These are phyloP conservation scores for Pseudopipra pipra DNA, from an alignment of 2,113 vertebrate genomes.

Conservation along the genomic window DNA sequence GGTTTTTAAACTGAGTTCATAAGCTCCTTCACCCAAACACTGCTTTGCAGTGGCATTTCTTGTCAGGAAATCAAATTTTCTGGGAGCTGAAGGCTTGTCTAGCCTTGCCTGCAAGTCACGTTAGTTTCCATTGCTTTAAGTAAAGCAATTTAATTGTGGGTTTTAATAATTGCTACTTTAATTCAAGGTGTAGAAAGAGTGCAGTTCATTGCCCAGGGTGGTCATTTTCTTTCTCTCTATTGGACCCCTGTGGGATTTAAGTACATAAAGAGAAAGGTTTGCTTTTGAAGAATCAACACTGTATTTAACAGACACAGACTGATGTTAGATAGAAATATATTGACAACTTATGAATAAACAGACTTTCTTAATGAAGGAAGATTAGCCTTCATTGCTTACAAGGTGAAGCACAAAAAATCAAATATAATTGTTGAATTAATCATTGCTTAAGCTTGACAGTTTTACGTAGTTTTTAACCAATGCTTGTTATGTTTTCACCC, in stretches of 20 bases:
- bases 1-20: not conserved
- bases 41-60: not conserved
- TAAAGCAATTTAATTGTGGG: not conserved
- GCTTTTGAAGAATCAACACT: not conserved
- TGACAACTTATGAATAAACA: not conserved
- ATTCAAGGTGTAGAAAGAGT: not conserved
- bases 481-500: not conserved
- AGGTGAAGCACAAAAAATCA: not conserved
- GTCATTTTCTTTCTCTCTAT: not conserved
- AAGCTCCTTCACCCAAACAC: not conserved
- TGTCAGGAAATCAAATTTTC: not conserved
- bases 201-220: not conserved
- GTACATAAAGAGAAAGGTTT: not conserved
- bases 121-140: not conserved
- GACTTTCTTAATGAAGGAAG: not conserved
- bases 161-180: conserved; percentile 18
- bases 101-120: not conserved
- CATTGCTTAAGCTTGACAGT: not conserved
- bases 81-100: not conserved
- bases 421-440: not conserved
- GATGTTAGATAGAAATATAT: not conserved
- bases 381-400: not conserved
- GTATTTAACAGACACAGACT: not conserved
- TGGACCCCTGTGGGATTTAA: not conserved
- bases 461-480: not conserved